These are phyloP conservation scores for Hymenopus coronatus DNA, from an alignment of 2,888 invertebrate genomes.

Conservation along the genomic window DNA sequence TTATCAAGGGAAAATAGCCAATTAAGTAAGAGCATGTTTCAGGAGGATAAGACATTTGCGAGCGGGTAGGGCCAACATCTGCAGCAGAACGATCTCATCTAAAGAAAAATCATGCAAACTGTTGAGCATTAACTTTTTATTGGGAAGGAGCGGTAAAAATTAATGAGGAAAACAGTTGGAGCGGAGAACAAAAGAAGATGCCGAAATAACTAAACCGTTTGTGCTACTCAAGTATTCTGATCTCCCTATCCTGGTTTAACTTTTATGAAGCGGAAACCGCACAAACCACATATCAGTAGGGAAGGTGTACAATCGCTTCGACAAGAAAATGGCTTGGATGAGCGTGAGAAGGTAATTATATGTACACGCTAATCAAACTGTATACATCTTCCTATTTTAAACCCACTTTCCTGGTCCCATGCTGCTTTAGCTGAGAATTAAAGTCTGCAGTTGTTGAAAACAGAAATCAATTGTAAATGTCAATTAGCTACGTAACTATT, in stretches of 20 bases:
- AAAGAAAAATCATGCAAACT: not conserved
- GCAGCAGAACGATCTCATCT: not conserved
- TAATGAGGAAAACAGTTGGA: not conserved
- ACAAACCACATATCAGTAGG: slow-evolving; percentile 21
- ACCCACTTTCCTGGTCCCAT: not conserved
- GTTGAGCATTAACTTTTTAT: not conserved
- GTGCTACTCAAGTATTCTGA: not conserved
- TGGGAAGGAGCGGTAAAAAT: not conserved
- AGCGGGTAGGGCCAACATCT: not conserved
- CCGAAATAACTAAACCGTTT: not conserved
- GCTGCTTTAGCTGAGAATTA: too few relatives aligned
- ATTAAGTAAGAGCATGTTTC: not conserved
- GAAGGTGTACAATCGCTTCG: slow-evolving; percentile 32
- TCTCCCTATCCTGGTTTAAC: not conserved
- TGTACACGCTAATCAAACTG: not conserved
- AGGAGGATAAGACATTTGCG: not conserved
- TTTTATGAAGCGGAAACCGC: slow-evolving; percentile 14
- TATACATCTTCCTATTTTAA: not conserved
- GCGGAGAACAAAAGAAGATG: not conserved
- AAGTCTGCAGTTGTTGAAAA: too few relatives aligned
- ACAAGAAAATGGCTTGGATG: not conserved
- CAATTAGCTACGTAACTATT: too few relatives aligned
- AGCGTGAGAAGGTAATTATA: not conserved
- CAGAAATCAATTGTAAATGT: too few relatives aligned
- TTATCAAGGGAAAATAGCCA: too few relatives aligned